Conservation (phyloP, 2,113 vertebrate species). For the Poicephalus gulielmi region DNA sequence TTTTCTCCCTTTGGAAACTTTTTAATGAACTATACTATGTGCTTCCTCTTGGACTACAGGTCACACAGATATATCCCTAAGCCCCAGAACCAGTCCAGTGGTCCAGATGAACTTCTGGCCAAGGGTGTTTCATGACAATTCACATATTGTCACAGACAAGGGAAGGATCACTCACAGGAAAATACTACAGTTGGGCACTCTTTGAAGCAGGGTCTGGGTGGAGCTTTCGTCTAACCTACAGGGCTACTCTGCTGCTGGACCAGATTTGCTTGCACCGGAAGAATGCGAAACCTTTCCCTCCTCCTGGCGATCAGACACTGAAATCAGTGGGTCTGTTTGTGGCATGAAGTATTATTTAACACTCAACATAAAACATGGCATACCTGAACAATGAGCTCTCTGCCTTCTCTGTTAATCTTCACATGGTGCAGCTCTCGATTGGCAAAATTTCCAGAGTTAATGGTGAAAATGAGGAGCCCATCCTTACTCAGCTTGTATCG, state of each 20-base stretch:
- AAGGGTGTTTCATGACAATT: neutral
- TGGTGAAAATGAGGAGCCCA: constrained; percentile 83
- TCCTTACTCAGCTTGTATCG: constrained; percentile 87
- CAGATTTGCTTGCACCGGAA: neutral
- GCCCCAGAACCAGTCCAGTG: neutral
- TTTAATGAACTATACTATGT: neutral
- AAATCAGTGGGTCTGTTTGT: neutral
- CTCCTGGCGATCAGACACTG: fast-evolving
- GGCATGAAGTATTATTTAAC: neutral
- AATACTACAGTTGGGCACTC: neutral
- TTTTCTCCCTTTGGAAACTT: neutral
- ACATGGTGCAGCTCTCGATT: constrained; percentile 86
- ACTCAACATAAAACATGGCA: neutral
- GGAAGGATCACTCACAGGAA: neutral
- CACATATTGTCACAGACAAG: neutral
- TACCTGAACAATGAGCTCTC: constrained; percentile 89
- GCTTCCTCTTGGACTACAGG: neutral
- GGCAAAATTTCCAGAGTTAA: constrained; percentile 82
- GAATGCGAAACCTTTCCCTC: neutral
- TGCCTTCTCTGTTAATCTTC: constrained; percentile 86
- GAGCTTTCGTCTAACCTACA: neutral
- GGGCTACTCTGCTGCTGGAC: neutral
- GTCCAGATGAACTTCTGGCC: neutral
- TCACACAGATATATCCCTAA: neutral
- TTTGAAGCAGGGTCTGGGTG: neutral